These are phyloP conservation scores for Acleris laterana DNA, from an alignment of 2,888 invertebrate species.

Conservation along the genomic window DNA sequence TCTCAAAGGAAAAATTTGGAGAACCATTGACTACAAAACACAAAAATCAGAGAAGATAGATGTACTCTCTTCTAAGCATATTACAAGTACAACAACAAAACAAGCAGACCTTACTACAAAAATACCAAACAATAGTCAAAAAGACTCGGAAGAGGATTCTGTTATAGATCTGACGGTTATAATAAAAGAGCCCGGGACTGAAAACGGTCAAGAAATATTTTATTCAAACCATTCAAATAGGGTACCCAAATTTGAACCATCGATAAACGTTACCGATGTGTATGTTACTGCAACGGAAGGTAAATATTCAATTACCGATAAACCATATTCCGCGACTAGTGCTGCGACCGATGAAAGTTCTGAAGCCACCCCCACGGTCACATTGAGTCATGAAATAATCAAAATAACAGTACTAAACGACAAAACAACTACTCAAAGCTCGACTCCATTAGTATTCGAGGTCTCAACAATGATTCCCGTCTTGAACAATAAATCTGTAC, in stretches of 20 bases:
- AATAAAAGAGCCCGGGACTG: slow-evolving; percentile 59
- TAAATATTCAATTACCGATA: slow-evolving; percentile 3
- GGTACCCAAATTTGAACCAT: slow-evolving; percentile 50
- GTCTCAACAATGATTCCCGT: slow-evolving; percentile 62
- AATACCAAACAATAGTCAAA: slow-evolving; percentile 42
- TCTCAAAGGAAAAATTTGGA: slow-evolving; percentile 54
- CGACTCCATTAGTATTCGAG: slow-evolving; percentile 53
- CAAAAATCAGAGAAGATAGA: slow-evolving; percentile 46
- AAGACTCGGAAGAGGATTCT: slow-evolving; percentile 53
- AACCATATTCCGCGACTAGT: slow-evolving; percentile 26
- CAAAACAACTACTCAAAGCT: slow-evolving; percentile 46
- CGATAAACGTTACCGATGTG: slow-evolving; percentile 44
- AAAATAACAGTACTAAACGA: slow-evolving; percentile 58
- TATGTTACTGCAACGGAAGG: neutral
- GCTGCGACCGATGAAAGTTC: slow-evolving; percentile 34
- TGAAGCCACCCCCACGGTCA: slow-evolving; percentile 36
- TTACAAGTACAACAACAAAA: slow-evolving; percentile 10
- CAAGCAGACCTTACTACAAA: slow-evolving; percentile 40
- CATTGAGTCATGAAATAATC: slow-evolving; percentile 54
- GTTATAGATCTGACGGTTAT: slow-evolving; percentile 69
- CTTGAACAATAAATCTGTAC: slow-evolving; percentile 45
- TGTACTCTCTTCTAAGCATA: slow-evolving; percentile 31
- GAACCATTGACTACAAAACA: slow-evolving; percentile 49
- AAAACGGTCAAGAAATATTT: slow-evolving; percentile 44
- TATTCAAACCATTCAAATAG: slow-evolving; percentile 49